Evolutionary conservation across 53 echinoderm and acorn worm species (phyloP).

Genomic region (Stichopus horrens): DNA sequence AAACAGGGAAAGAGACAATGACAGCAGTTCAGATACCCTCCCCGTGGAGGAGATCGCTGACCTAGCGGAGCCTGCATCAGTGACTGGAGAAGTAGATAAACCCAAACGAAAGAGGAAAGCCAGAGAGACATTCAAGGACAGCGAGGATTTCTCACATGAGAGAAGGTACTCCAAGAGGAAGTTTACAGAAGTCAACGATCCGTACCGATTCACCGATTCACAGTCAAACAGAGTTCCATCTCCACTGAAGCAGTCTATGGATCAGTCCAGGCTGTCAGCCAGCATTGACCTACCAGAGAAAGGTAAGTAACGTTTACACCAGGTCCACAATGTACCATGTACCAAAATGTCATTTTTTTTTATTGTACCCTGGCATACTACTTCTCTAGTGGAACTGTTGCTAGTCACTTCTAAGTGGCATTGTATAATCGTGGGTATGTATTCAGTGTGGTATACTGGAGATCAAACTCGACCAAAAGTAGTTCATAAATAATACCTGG

Average conservation of each 20-base stretch:
- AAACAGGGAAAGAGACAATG: conserved; percentile 10
- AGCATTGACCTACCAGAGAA: background rate
- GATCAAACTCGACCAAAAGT: too few species aligned
- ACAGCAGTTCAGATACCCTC: conserved; percentile 3
- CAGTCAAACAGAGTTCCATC: conserved; percentile 84
- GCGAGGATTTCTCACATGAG: background rate
- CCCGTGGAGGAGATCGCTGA: background rate
- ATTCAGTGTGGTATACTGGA: too few species aligned
- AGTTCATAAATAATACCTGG: too few species aligned
- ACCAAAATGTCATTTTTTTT: too few species aligned
- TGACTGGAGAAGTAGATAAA: conserved; percentile 2
- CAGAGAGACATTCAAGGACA: background rate
- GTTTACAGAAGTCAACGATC: conserved; percentile 56
- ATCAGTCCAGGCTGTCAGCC: background rate
- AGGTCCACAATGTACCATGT: too few species aligned
- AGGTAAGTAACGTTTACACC: background rate
- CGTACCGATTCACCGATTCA: conserved; percentile 87
- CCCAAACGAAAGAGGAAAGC: background rate
- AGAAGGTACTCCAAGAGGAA: background rate
- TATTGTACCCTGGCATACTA: too few species aligned
- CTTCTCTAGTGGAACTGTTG: too few species aligned
- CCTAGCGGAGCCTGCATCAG: background rate
- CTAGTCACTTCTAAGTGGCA: too few species aligned
- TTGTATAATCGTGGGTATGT: too few species aligned
- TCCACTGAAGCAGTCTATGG: conserved; percentile 53